A percentile compares a stretch with the other conserved stretches of the same genome.
Evolutionary conservation across 2,888 invertebrate species (phyloP).

Genomic region (Rhagonycha fulva): DNA sequence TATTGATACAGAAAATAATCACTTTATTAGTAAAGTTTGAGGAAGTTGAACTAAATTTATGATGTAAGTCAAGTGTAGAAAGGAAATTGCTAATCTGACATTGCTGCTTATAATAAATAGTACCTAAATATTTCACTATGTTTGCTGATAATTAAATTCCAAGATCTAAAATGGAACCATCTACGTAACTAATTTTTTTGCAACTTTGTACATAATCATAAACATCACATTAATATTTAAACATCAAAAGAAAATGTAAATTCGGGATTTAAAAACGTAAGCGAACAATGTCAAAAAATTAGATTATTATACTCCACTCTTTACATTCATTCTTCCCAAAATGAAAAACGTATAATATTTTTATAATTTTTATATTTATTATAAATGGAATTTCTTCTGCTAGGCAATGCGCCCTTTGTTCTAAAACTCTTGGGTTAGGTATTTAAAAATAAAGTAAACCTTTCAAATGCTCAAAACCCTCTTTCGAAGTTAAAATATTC

Average conservation of each 20-base stretch:
- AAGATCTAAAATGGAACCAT: not conserved
- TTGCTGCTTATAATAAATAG: no score
- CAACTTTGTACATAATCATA: not conserved
- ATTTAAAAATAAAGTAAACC: not conserved
- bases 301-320: not conserved
- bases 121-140: not conserved
- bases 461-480: not conserved
- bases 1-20: not conserved
- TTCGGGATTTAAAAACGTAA: not conserved
- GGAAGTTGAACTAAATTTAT: not conserved
- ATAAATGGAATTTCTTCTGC: not conserved
- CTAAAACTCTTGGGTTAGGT: not conserved
- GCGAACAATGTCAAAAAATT: not conserved
- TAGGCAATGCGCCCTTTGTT: not conserved
- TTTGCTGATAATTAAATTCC: not conserved
- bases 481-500: no score
- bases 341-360: not conserved
- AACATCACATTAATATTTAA: not conserved
- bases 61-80: not conserved
- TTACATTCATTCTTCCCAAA: not conserved
- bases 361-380: not conserved
- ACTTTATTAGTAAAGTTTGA: not conserved
- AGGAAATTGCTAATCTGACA: not conserved
- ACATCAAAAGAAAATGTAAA: not conserved
- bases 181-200: not conserved